Percentiles rank a stretch among this genome's conserved stretches.
These are phyloP conservation scores for Eulithis prunata DNA, from an alignment of 2,888 invertebrate species.

Conservation along the genomic window DNA sequence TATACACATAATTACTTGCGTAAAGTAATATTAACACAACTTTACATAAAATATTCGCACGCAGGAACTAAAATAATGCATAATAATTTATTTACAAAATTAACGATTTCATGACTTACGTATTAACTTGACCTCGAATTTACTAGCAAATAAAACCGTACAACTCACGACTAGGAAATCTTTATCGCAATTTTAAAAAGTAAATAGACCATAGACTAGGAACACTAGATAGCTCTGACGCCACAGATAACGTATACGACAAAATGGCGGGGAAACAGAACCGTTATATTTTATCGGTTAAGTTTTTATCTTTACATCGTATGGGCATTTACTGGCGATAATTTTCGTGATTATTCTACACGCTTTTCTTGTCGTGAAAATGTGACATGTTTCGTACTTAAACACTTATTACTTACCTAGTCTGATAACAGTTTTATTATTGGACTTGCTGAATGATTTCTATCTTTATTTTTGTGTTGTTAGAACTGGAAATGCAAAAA, in stretches of 20 bases:
- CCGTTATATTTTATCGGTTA: constrained; percentile 70
- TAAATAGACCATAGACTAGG: constrained; percentile 62
- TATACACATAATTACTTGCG: too few species aligned
- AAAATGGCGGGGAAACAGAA: constrained; percentile 65
- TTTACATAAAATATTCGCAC: too few species aligned
- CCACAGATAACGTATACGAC: constrained; percentile 66
- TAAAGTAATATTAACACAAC: too few species aligned
- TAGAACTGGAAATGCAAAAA: too few species aligned
- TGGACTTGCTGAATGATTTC: constrained; percentile 5
- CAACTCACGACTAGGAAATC: constrained; percentile 56
- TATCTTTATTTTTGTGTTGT: background rate
- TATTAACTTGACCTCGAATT: constrained; percentile 29
- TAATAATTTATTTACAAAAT: constrained; percentile 23
- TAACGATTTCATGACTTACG: constrained; percentile 27
- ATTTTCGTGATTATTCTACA: constrained; percentile 59
- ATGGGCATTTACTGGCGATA: constrained; percentile 60
- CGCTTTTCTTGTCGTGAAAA: constrained; percentile 44
- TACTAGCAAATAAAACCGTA: constrained; percentile 23
- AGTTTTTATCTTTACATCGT: constrained; percentile 64
- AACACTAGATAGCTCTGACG: constrained; percentile 34
- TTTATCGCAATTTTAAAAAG: constrained; percentile 59
- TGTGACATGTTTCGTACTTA: constrained; percentile 28
- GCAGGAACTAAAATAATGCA: constrained; percentile 6
- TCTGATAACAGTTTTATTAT: constrained; percentile 30
- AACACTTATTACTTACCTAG: background rate